Conservation (phyloP, 2,113 vertebrate species). For the Lepus americanus region DNA sequence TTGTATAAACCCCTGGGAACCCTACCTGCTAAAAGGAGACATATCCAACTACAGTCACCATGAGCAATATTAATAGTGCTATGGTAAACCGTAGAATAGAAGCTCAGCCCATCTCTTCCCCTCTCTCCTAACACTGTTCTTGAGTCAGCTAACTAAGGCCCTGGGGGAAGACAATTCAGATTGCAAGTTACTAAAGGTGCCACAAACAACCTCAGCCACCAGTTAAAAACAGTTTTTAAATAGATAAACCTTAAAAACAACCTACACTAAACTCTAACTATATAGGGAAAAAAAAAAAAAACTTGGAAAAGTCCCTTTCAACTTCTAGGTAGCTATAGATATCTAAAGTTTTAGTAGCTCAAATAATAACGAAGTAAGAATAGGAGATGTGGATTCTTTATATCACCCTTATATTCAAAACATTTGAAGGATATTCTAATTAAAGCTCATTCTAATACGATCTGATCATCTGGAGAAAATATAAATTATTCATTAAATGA, state of each 20-base stretch:
- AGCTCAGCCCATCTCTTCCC: not conserved
- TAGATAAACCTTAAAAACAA: not conserved
- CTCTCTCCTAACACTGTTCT: not conserved
- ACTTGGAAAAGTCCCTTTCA: not conserved
- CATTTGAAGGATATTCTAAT: constrained; percentile 39
- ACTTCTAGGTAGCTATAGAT: not conserved
- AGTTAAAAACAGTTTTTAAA: not conserved
- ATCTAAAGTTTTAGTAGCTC: not conserved
- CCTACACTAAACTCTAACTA: not conserved
- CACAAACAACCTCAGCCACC: not conserved
- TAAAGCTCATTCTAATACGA: constrained; percentile 57
- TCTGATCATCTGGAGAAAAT: constrained; percentile 12
- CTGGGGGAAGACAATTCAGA: not conserved
- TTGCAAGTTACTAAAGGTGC: not conserved
- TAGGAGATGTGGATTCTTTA: not conserved
- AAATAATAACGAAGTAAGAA: not conserved
- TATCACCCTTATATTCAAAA: not conserved
- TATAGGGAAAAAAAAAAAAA: not conserved
- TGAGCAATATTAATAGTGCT: not conserved
- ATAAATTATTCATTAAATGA: constrained; percentile 54
- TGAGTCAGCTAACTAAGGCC: not conserved
- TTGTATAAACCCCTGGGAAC: not conserved
- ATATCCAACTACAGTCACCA: not conserved
- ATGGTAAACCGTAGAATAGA: not conserved
- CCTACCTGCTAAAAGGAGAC: not conserved